Evolutionary conservation across 2,888 invertebrate species (phyloP).

Genomic region (Leuctra nigra): DNA sequence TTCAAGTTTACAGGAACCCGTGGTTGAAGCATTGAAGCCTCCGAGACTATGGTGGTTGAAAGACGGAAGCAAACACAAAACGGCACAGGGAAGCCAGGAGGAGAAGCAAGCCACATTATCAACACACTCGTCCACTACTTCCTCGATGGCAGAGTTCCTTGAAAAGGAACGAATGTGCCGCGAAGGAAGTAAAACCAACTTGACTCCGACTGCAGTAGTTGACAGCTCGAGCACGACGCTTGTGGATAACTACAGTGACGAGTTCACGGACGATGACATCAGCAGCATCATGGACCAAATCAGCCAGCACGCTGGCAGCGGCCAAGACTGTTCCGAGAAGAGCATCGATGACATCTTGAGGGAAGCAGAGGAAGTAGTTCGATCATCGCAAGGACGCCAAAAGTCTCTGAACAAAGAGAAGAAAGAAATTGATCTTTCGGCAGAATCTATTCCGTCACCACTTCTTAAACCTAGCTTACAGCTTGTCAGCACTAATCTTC

Average conservation of each 20-base stretch:
- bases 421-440: background rate
- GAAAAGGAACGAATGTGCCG: slow-evolving; percentile 17
- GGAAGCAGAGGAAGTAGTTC: slow-evolving; percentile 49
- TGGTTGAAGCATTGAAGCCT: too few species aligned
- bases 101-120: background rate
- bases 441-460: background rate
- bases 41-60: too few species aligned
- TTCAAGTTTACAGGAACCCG: too few species aligned
- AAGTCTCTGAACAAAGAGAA: background rate
- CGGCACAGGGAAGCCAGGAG: too few species aligned
- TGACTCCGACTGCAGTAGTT: too few species aligned
- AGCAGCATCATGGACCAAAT: slow-evolving; percentile 23
- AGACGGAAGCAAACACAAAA: too few species aligned
- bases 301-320: slow-evolving; percentile 20
- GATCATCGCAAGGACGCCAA: slow-evolving; percentile 19
- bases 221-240: background rate
- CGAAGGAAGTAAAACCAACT: background rate
- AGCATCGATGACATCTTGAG: slow-evolving; percentile 53
- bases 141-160: slow-evolving; percentile 22
- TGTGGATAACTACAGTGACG: background rate
- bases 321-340: slow-evolving; percentile 40
- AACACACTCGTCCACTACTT: slow-evolving; percentile 12
- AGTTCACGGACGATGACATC: slow-evolving; percentile 22
- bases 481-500: background rate
- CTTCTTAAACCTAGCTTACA: background rate